phyloP scores from a whole-genome alignment of 2,888 invertebrate species.

The Polymixis lichenea region DNA sequence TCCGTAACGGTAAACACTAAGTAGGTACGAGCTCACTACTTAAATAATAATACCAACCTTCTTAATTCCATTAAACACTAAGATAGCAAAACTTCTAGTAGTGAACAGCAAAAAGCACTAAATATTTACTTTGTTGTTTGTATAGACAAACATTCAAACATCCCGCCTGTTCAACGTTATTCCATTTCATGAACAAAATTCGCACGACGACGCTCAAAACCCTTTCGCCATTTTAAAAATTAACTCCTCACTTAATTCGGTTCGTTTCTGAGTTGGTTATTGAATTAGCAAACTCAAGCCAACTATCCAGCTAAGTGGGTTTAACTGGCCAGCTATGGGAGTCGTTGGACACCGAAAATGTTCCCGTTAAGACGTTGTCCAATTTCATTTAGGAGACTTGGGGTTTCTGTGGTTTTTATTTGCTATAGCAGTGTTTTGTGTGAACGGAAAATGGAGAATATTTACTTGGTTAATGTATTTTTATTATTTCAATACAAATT shows the following conservation, averaged over 20 bases:
- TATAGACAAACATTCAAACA: slow-evolving; percentile 7
- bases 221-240: slow-evolving; percentile 60
- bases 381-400: slow-evolving; percentile 26
- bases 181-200: slow-evolving; percentile 32
- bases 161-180: slow-evolving; percentile 38
- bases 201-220: slow-evolving; percentile 21
- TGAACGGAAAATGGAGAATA: not conserved
- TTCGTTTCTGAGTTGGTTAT: slow-evolving; percentile 65
- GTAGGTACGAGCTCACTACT: not conserved
- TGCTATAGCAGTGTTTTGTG: not conserved
- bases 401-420: not conserved
- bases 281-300: slow-evolving; percentile 72
- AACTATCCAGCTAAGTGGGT: slow-evolving; percentile 67
- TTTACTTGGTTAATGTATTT: too few species aligned
- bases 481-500: too few species aligned
- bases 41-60: not conserved
- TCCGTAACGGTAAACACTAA: not conserved
- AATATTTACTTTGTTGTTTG: too few species aligned
- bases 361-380: slow-evolving; percentile 52
- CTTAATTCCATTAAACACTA: not conserved
- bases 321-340: slow-evolving; percentile 45
- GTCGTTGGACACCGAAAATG: slow-evolving; percentile 53
- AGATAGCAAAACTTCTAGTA: not conserved
- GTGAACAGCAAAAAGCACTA: slow-evolving; percentile 6
- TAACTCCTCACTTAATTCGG: slow-evolving; percentile 66